These are phyloP conservation scores for Tachyglossus aculeatus DNA, from an alignment of 2,797 vertebrate species.

Conservation along the genomic window DNA sequence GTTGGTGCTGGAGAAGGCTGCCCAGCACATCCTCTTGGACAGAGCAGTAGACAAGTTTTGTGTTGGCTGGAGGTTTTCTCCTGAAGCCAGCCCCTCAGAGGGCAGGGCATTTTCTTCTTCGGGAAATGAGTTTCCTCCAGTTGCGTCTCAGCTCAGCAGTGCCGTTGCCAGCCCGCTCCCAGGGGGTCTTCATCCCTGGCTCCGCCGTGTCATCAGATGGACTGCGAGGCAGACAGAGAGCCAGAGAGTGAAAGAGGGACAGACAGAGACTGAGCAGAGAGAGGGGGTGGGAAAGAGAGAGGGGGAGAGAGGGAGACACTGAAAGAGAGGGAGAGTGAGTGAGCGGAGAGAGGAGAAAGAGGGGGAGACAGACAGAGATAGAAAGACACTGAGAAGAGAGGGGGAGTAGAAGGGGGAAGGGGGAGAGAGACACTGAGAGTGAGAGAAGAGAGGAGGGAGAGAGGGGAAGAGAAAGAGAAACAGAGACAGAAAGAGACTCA, in stretches of 20 bases:
- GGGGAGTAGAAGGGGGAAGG: no score
- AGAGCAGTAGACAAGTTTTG: slow-evolving; percentile 66
- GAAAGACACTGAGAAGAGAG: no score
- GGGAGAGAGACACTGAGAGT: no score
- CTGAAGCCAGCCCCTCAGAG: slow-evolving; percentile 62
- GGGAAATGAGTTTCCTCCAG: slow-evolving; percentile 65
- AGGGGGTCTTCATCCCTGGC: slow-evolving; percentile 72
- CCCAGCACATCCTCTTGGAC: slow-evolving; percentile 75
- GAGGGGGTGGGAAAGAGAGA: not conserved
- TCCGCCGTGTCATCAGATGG: slow-evolving; percentile 58
- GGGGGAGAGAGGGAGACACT: not conserved
- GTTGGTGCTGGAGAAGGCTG: slow-evolving; percentile 64
- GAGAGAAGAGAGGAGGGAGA: no score
- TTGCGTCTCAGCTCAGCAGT: slow-evolving; percentile 66
- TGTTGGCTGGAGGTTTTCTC: slow-evolving; percentile 70
- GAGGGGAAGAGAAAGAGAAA: no score
- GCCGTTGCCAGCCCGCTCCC: slow-evolving; percentile 67
- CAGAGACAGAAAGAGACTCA: no score
- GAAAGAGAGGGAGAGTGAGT: not conserved
- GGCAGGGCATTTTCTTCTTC: slow-evolving; percentile 71
- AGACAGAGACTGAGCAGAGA: slow-evolving; percentile 15
- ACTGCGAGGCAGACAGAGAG: slow-evolving; percentile 46
- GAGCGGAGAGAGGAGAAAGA: not conserved
- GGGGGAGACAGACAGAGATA: no score
- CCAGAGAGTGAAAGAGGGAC: slow-evolving; percentile 12